Base-by-base conservation (phyloP, 1,140 invertebrate genomes). In the Magallana ariakensis region DNA sequence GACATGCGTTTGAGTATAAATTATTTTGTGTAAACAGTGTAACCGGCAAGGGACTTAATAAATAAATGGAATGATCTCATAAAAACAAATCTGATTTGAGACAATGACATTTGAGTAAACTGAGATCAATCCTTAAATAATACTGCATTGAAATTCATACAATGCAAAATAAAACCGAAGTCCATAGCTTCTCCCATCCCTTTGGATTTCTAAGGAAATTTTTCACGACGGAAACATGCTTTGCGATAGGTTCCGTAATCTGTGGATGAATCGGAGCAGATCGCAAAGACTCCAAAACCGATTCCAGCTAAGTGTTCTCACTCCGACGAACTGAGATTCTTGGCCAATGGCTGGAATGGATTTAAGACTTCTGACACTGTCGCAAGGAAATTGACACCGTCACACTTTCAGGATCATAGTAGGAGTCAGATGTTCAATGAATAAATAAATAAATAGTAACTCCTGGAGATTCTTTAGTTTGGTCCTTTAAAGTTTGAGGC, bases 31-130 rank as follows among this genome's bases (percentile, higher is more conserved):
- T 46, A 46, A 46, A 46, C 5, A n/a, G 33, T 75, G 19, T 19
- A 75, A 75, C 66, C 66, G 66, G 22, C 66, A 11, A 75, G 66
- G 66, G 66, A 75, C 66, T 19, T 75, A 70, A 75, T 75, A 75
- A 75, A 75, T 75, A 75, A 75, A 26, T 75, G 66, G 66, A 75
- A 75, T 26, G 66, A 75, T 75, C 66, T 75, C 66, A 33, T 26
- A 9, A 75, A 13, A 33, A 75, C 33, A 13, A 75, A 75, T 19
- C 33, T 33, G 9, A 75, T 26, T 26, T 75, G 66, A 75, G 66
- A 75, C 66, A 75, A 75, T 75, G 66, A 75, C 66, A 26, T 33
- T 75, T 75, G 66, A 75, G 66, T 75, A 26, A 75, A 75, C 22
- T 75, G 66, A 75, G 66, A 75, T 75, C 66, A 26, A 75, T 75